Evolutionary conservation across 2,113 vertebrate species (phyloP), one percentile per base, ranked within the genome.

Genomic region (Caranx ignobilis): DNA sequence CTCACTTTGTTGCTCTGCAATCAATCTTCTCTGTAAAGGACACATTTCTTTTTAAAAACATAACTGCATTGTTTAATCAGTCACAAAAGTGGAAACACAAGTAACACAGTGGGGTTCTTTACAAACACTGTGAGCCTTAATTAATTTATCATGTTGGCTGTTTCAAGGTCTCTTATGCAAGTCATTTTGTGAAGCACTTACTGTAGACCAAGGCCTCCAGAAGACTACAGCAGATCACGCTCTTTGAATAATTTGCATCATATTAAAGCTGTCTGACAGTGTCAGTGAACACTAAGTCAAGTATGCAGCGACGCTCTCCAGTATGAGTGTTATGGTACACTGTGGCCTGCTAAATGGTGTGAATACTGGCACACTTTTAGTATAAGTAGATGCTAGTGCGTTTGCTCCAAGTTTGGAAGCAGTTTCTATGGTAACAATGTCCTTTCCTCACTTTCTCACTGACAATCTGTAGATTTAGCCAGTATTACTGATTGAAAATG

Each of bases 341-440:
- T 70, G 82, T 75, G 86, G 87, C 88, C 85, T 86, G 83, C 61
- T 86, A 86, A 89, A 90, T 90, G 87, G 92, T 94, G 92, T 92
- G 93, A 95, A 93, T 60, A 83, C 86, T 93, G 91, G 87, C 92
- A 93, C 91, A 89, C 94, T 93, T 86, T 91, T 93, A 41, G 39
- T 83, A 88, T 88, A 91, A 94, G 90, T 88, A 88, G 87, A 91
- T 80, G 77, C 87, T 88, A 77, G 88, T 87, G 91, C 90, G 83
- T 88, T 93, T 87, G 83, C 75, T 92, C 85, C 87, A 92, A 93
- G 90, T 94, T 94, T 93, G 87, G 78, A 92, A 74, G 86, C 83
- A 88, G 95, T 95, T 95, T 90, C 94, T 92, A 95, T 95, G 94
- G 93, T 79, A 92, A 95, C 94, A n/a, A 73, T 88, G 77, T 82